Evolutionary conservation across 2,797 vertebrate species (phyloP), one percentile per base, ranked within the genome.

Genomic region (Liasis olivaceus): DNA sequence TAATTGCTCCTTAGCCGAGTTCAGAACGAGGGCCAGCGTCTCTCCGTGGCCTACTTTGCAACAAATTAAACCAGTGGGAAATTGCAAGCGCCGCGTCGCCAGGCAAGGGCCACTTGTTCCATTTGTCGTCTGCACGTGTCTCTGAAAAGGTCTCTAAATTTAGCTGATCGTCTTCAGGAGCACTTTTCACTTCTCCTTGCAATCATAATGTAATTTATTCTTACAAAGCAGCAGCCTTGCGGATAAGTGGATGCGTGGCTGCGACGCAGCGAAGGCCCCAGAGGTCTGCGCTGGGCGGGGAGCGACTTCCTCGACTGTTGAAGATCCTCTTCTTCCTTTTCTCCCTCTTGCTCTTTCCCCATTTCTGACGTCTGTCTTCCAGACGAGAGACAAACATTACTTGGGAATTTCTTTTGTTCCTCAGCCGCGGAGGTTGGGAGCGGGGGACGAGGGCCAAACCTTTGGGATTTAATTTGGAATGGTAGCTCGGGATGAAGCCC

Each of bases 1-100:
- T 36, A 54, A 90, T 72, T 31, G 81, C 84, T 47, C 81, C 81
- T 72, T n/a, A 0, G 56, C 88, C 88, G 72, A 58, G 54, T 92
- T 72, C 88, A 92, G 81, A 31, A 87, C 92, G 87, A 60, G 90
- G 88, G 63, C 60, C 63, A 86, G 88, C 63, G 20, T 60, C 88
- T 87, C 28, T 90, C 31, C 0, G 54, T 4, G 28, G 62, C 54
- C 81, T 72, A 69, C 77, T 28, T 62, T n/a, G 36, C 54, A 51
- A 47, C 62, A 63, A 93, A 93, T 87, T 62, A 77, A 92, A 77
- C 84, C 64, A 36, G 5, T n/a, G 89, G 88, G 92, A 92, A 90
- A 77, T 92, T 62, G 54, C 36, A 1, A 36, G 26, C 24, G 5
- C 24, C 8, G 8, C 0, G n/a, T 15, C 3, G 28, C 60, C 15